Conservation (phyloP, 1,140 invertebrate genomes). For the Panagrolaimus sp. region DNA sequence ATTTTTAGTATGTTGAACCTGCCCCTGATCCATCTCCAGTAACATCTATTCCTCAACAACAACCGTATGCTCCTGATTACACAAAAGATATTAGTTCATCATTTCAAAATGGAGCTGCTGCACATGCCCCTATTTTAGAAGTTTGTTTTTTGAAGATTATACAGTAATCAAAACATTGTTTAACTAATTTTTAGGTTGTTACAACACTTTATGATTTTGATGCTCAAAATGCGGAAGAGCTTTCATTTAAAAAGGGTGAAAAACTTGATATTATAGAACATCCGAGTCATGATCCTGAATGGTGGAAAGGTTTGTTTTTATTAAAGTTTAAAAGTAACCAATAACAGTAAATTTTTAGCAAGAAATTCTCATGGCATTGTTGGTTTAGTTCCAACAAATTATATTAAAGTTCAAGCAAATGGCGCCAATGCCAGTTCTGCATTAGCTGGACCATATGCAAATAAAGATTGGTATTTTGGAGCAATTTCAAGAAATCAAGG, state of each 20-base stretch:
- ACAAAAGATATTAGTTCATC: slow-evolving; percentile 15
- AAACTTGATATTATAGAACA: slow-evolving; percentile 68
- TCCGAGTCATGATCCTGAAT: slow-evolving; percentile 91
- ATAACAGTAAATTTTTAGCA: slow-evolving; percentile 64
- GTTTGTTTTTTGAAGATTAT: slow-evolving; percentile 26
- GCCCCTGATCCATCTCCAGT: slow-evolving; percentile 11
- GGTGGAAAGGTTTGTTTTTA: no score
- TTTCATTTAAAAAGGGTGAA: slow-evolving; percentile 84
- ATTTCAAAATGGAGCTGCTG: neutral
- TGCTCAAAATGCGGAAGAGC: slow-evolving; percentile 89
- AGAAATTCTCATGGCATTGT: slow-evolving; percentile 79
- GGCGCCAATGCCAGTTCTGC: slow-evolving; percentile 17
- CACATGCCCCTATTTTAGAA: slow-evolving; percentile 30
- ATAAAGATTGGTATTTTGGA: slow-evolving; percentile 92
- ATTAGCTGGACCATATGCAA: slow-evolving; percentile 67
- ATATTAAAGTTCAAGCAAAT: slow-evolving; percentile 68
- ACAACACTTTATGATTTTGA: slow-evolving; percentile 86
- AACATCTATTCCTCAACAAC: neutral
- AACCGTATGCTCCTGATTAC: slow-evolving; percentile 19
- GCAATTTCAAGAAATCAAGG: slow-evolving; percentile 86
- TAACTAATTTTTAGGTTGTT: slow-evolving; percentile 73
- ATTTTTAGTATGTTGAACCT: slow-evolving; percentile 50
- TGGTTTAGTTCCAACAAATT: slow-evolving; percentile 91
- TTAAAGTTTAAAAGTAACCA: no score
- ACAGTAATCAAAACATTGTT: neutral